Base-by-base conservation (phyloP, 2,113 vertebrate species). In the Pteropus alecto region DNA sequence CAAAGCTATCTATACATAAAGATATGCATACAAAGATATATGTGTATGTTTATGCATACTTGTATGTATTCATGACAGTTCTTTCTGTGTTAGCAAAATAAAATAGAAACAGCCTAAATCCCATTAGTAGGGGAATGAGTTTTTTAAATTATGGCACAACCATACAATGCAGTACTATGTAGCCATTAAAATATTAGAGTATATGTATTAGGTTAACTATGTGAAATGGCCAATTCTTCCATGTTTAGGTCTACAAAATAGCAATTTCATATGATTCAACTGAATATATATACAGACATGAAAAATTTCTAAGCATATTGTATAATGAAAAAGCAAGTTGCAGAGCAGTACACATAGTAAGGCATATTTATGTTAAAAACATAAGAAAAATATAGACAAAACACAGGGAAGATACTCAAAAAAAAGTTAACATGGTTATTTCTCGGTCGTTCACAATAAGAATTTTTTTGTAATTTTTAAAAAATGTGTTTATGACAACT, bases 41-140 rank as follows among this genome's bases (percentile, higher is more conserved):
- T 11, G 38, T 48, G 58, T 6, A 46, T 67, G 30, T 21, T 26
- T 46, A 61, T 8, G 56, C n/a, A 24, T 30, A 26, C 65, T 5
- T 76, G 19, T 48, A 10, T 38, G 16, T 54, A 22, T 93, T 65
- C 33, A 30, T 87, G 76, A 61, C 1, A 60, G 38, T 73, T 96
- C 33, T 92, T 30, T 87, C 87, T 84, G 11, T 92, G 58, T 87
- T 81, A 78, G 77, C 58, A 97, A 92, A 96, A 93, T 79, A 87
- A 96, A 90, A 94, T 54, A 1, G 28, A 76, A 93, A 73, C 60
- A 87, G 70, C 26, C 60, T 91, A 89, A 96, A 77, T 86, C 41
- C 22, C 21, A 81, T 58, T 51, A 88, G 26, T 16, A 76, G 63
- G 19, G 3, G 4, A 83, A 84, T 56, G 13, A 58, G 61, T 56